Conservation (phyloP, 2,888 invertebrate genomes). For the Flabesymbios commensalis region DNA sequence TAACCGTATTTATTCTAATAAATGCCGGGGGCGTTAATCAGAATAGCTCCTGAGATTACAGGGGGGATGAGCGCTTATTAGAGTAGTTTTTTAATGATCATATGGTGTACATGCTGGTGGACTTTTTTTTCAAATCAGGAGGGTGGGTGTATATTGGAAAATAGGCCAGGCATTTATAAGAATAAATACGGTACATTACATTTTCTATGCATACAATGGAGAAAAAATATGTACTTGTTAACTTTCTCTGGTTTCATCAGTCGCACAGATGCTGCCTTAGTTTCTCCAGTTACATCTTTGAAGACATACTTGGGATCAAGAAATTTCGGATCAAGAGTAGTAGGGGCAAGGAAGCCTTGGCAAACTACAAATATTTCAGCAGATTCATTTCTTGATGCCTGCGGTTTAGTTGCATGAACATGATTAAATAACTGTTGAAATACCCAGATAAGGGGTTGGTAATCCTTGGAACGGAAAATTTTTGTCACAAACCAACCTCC, state of each 20-base stretch:
- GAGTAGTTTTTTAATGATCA: no score
- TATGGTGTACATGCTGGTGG: no score
- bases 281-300: conserved; percentile 72
- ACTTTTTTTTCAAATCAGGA: no score
- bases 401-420: conserved; percentile 95
- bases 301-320: conserved; percentile 91
- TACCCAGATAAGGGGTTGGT: conserved; percentile 91
- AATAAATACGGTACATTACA: no score
- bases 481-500: conserved; percentile 99
- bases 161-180: no score
- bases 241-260: conserved; percentile 56
- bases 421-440: conserved; percentile 95
- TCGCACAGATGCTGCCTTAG: conserved; percentile 39
- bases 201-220: no score
- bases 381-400: conserved; percentile 96
- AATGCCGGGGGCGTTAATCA: no score
- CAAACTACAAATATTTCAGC: conserved; percentile 99
- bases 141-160: no score
- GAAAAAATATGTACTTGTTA: conserved; percentile 27
- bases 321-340: conserved; percentile 86
- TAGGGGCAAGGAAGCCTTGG: conserved; percentile 87
- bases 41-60: no score
- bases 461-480: conserved; percentile 97
- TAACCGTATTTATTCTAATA: no score
- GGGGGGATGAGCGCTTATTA: no score